These are phyloP conservation scores for Lemur catta DNA, from an alignment of 2,797 vertebrate species.

Conservation along the genomic window DNA sequence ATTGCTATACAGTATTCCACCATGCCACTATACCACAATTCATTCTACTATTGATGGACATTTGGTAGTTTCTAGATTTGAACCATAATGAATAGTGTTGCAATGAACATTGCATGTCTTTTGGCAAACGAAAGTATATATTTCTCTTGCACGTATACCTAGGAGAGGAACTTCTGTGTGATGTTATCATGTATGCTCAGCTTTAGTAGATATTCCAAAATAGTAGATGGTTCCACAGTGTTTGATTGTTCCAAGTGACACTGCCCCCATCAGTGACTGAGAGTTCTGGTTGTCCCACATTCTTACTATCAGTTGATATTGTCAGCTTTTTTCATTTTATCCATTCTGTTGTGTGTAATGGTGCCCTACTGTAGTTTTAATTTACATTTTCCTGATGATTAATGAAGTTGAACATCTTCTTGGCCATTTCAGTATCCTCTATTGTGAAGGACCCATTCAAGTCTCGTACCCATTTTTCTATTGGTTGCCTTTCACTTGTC, in stretches of 20 bases:
- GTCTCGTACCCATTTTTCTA: background rate
- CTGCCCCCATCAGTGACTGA: background rate
- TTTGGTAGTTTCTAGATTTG: constrained; percentile 25
- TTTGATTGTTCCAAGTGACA: background rate
- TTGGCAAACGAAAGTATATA: background rate
- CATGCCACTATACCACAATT: background rate
- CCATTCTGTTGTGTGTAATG: background rate
- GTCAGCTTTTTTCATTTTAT: background rate
- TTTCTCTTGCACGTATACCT: background rate
- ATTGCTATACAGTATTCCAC: background rate
- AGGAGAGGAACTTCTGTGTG: background rate
- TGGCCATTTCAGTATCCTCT: background rate
- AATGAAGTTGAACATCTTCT: background rate
- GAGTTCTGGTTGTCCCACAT: background rate
- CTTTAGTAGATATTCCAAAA: background rate
- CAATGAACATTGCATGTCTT: background rate
- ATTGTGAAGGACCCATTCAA: background rate
- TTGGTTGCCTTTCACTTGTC: background rate
- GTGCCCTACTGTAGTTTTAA: background rate
- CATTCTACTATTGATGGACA: background rate
- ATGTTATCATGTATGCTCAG: background rate
- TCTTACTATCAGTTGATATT: background rate
- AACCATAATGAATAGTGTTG: background rate
- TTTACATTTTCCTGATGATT: background rate
- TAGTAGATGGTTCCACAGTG: background rate